Percentiles rank a stretch among this genome's conserved stretches.
phyloP scores from a whole-genome alignment of 1,140 invertebrate species.

The Drosophila gunungcola region DNA sequence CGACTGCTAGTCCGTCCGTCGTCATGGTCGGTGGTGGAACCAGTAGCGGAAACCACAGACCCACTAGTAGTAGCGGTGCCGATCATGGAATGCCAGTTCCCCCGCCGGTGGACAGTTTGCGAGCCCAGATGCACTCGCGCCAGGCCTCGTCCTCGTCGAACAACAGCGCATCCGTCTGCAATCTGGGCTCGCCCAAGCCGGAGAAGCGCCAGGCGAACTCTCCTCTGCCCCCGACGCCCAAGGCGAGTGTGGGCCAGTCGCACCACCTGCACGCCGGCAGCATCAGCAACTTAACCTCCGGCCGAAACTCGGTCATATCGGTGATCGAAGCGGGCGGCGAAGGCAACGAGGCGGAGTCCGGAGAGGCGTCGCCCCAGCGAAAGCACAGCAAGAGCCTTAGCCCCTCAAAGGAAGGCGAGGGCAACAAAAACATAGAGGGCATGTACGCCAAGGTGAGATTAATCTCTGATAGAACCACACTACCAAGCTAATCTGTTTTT shows the following conservation, averaged over 20 bases:
- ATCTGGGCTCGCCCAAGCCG: conserved; percentile 92
- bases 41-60: conserved; percentile 20
- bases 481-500: background rate
- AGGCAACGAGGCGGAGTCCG: conserved; percentile 77
- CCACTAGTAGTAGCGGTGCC: conserved; percentile 33
- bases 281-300: conserved; percentile 81
- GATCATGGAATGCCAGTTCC: conserved; percentile 69
- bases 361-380: conserved; percentile 51
- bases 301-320: conserved; percentile 81
- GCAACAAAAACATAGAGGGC: conserved; percentile 90
- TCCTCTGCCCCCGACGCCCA: conserved; percentile 90
- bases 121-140: conserved; percentile 82
- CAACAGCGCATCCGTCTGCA: conserved; percentile 90
- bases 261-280: conserved; percentile 68
- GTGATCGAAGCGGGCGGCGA: conserved; percentile 77
- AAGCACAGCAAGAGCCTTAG: conserved; percentile 85
- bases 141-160: conserved; percentile 90
- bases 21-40: background rate
- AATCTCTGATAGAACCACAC: background rate
- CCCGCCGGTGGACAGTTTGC: conserved; percentile 74
- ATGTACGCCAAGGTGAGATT: conserved; percentile 93
- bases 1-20: conserved; percentile 14
- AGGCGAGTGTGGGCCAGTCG: conserved; percentile 68
- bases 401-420: conserved; percentile 89
- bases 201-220: conserved; percentile 95